phyloP scores from a whole-genome alignment of 2,113 vertebrate genomes.

The Percopsis transmontana region DNA sequence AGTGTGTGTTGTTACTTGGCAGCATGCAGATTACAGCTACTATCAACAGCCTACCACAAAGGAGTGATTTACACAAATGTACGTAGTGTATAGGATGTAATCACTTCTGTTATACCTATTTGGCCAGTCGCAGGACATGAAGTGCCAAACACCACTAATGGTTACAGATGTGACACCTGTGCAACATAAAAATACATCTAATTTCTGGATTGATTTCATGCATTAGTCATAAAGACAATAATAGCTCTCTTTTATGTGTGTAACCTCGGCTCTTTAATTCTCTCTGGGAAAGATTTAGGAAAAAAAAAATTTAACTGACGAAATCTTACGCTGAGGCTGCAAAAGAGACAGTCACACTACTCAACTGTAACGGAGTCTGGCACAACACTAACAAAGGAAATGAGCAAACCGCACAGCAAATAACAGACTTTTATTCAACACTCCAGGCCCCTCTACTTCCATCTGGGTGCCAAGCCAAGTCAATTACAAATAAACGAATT shows the following conservation, averaged over 20 bases:
- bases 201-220: too few relatives aligned
- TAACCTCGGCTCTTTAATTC: constrained; percentile 30
- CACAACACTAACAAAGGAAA: constrained; percentile 77
- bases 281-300: constrained; percentile 7
- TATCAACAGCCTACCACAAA: neutral
- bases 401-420: constrained; percentile 78
- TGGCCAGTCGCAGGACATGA: neutral
- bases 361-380: constrained; percentile 62
- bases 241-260: constrained; percentile 5
- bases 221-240: constrained; percentile 7
- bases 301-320: constrained; percentile 2
- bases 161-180: constrained; percentile 4
- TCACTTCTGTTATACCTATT: constrained; percentile 5
- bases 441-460: constrained; percentile 47
- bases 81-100: neutral
- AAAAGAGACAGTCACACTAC: constrained; percentile 57
- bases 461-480: constrained; percentile 60
- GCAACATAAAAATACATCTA: constrained; percentile 20
- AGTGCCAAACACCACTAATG: neutral
- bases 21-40: constrained; percentile 2
- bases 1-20: constrained; percentile 4
- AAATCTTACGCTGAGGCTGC: constrained; percentile 57
- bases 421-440: constrained; percentile 71
- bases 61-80: neutral
- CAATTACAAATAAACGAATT: constrained; percentile 66